phyloP scores from a whole-genome alignment of 2,797 vertebrate species.

The Melanotaenia boesemani region DNA sequence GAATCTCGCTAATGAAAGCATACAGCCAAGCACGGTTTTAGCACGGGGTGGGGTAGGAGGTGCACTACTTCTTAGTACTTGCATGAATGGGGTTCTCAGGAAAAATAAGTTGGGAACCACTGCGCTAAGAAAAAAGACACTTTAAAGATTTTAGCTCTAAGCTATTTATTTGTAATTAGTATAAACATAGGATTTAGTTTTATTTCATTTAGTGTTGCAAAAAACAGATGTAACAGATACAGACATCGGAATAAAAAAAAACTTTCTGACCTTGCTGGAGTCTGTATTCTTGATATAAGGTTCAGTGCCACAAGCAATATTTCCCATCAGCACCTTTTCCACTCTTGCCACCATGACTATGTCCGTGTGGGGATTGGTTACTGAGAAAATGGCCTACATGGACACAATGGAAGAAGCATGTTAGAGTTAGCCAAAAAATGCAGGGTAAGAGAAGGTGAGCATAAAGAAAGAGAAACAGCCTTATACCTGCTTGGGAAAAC shows the following conservation, averaged over 20 bases:
- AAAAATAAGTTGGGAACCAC: too few relatives aligned
- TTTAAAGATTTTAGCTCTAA: slow-evolving; percentile 3
- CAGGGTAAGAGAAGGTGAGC: neutral
- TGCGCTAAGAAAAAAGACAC: slow-evolving; percentile 20
- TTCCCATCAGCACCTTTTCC: slow-evolving; percentile 97
- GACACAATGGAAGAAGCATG: slow-evolving; percentile 12
- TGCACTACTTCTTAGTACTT: too few relatives aligned
- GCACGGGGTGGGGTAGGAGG: too few relatives aligned
- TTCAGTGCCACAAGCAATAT: slow-evolving; percentile 91
- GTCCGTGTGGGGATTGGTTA: slow-evolving; percentile 95
- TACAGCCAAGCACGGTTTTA: too few relatives aligned
- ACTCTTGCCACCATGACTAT: slow-evolving; percentile 95
- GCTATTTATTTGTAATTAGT: too few relatives aligned
- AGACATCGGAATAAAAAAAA: neutral
- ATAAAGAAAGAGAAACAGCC: neutral
- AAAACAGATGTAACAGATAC: neutral
- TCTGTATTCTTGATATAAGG: slow-evolving; percentile 98
- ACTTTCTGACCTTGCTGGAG: slow-evolving; percentile 92
- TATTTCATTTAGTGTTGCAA: neutral
- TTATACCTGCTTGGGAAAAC: slow-evolving; percentile 93
- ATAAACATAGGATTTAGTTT: neutral
- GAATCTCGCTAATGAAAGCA: too few relatives aligned
- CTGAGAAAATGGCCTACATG: slow-evolving; percentile 92
- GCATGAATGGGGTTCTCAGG: too few relatives aligned
- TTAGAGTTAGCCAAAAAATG: neutral